Evolutionary conservation across 2,888 invertebrate genomes (phyloP), one percentile per base, ranked within the genome.

Genomic region (Augochlorella aurata): DNA sequence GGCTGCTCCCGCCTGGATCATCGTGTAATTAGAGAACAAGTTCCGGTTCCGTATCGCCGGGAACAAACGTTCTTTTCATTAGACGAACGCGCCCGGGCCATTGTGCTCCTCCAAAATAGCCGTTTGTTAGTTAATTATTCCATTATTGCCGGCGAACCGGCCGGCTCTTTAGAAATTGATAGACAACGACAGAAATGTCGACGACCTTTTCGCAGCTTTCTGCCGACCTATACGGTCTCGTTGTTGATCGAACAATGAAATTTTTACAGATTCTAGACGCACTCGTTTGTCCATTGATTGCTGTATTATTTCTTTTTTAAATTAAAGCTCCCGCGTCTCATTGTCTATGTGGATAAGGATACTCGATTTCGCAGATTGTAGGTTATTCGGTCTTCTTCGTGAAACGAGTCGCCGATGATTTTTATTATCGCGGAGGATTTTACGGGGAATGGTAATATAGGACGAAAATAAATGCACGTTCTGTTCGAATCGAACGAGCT

Each of bases 21-120:
- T 52, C 16, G 44, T 74, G 67, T 70, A 81, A 81, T 79, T 79
- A 67, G 52, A 61, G 47, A 9, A 29, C n/a, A 63, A 63, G 74
- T 65, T 24, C 47, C 8, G 24, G n/a, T 9, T 54, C 69, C 8
- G 65, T 58, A 58, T 29, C 44, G n/a, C 12, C 38, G 18, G 3
- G 61, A 50, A 24, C 12, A 50, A 78, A 58, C 50, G 16, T 72
- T 45, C 72, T 24, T 45, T 9, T 63, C 29, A 63, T 38, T 63
- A 38, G 61, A 0, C 61, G 61, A 38, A 61, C 61, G 61, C 16
- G 5, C 16, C 29, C 8, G 18, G 9, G 18, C 63, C 63, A 63
- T 38, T 10, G 18, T 38, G 38, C 18, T 3, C 18, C 9, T 16
- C 38, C 29, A 4, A 58, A 63, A 63, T 18, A 38, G 29, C 38